Conservation (phyloP, 2,888 invertebrate species). For the Hydriomena furcata region DNA sequence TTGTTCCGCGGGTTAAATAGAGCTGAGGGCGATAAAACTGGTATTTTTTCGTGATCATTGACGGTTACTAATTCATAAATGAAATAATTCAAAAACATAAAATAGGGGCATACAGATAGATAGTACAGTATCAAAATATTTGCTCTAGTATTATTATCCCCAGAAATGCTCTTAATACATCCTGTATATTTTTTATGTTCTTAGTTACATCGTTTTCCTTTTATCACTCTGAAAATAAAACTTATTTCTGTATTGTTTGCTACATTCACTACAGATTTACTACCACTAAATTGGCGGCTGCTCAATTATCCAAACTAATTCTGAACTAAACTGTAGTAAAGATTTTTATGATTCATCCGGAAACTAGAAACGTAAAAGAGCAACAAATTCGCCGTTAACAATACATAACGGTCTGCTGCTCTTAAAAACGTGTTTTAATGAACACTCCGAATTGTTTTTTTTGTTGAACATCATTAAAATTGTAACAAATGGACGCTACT, state of each 20-base stretch:
- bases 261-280: slow-evolving; percentile 27
- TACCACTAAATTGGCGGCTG: slow-evolving; percentile 27
- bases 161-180: no score
- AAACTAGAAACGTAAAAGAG: slow-evolving; percentile 30
- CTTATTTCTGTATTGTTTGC: slow-evolving; percentile 4
- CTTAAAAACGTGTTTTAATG: slow-evolving; percentile 42
- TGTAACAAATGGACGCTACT: background rate
- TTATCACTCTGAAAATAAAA: background rate
- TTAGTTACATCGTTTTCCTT: no score
- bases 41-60: no score
- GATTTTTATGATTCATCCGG: slow-evolving; percentile 40
- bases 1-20: no score
- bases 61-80: no score
- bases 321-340: slow-evolving; percentile 35
- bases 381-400: slow-evolving; percentile 28
- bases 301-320: slow-evolving; percentile 34
- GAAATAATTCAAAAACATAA: no score
- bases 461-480: slow-evolving; percentile 42
- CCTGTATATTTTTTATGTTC: no score
- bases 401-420: slow-evolving; percentile 28
- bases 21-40: no score
- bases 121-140: no score
- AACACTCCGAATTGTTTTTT: slow-evolving; percentile 60
- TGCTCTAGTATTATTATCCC: no score
- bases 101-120: no score